phyloP scores from a whole-genome alignment of 2,888 invertebrate genomes.

The Brassicogethes aeneus region DNA sequence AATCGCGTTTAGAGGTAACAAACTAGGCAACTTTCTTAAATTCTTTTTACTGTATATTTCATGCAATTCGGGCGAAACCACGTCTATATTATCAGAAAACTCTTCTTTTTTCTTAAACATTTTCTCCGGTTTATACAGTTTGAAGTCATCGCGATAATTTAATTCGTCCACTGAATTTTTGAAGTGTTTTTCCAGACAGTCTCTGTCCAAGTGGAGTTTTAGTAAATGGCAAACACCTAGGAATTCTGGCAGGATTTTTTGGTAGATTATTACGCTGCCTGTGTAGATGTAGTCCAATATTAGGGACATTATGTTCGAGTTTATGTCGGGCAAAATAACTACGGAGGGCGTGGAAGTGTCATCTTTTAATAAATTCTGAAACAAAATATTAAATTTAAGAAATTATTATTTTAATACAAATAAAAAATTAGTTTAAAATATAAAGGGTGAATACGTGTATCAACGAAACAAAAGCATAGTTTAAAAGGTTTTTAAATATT shows the following conservation, averaged over 20 bases:
- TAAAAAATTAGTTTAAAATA: too few species aligned
- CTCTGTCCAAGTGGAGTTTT: conserved; percentile 27
- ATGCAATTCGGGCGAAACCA: conserved; percentile 3
- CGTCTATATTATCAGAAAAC: conserved; percentile 4
- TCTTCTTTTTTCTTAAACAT: conserved; percentile 16
- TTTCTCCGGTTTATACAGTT: conserved; percentile 4
- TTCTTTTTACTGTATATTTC: conserved; percentile 16
- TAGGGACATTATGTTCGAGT: conserved; percentile 51
- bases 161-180: background rate
- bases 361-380: conserved; percentile 31
- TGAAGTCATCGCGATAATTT: background rate
- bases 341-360: conserved; percentile 48
- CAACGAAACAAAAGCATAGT: too few species aligned
- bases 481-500: too few species aligned
- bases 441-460: too few species aligned
- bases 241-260: conserved; percentile 49
- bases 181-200: conserved; percentile 12
- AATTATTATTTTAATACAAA: too few species aligned
- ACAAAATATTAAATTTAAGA: conserved; percentile 4
- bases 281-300: conserved; percentile 61
- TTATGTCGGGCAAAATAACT: conserved; percentile 57
- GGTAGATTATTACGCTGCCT: conserved; percentile 53
- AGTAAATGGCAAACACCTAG: conserved; percentile 46
- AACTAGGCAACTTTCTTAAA: conserved; percentile 28
- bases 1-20: conserved; percentile 27